Conservation (phyloP, 2,888 invertebrate genomes). For the Ochropleura leucogaster region DNA sequence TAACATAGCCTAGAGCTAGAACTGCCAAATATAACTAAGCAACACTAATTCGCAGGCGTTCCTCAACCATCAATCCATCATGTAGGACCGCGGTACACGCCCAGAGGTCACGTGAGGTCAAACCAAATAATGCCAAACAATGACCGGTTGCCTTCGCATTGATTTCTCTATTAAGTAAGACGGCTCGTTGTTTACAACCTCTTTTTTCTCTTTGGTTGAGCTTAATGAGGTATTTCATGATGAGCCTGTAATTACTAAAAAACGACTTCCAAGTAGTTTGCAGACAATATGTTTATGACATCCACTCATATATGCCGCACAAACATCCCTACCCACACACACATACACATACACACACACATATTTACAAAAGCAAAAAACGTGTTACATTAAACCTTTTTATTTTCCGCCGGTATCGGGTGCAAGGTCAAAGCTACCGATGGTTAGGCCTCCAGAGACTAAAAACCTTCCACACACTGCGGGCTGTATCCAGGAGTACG, state of each 20-base stretch:
- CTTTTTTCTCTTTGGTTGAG: background rate
- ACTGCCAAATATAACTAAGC: background rate
- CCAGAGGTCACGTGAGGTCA: conserved; percentile 41
- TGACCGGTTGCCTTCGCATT: conserved; percentile 41
- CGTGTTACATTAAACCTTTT: too few species aligned
- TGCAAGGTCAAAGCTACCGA: too few species aligned
- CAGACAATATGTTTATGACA: too few species aligned
- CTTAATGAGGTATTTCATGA: conserved; percentile 7
- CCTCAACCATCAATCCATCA: conserved; percentile 36
- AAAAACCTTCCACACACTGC: too few species aligned
- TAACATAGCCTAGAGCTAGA: conserved; percentile 31
- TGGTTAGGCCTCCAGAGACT: too few species aligned
- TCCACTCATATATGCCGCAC: too few species aligned
- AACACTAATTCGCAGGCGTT: conserved; percentile 2
- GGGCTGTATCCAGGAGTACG: too few species aligned
- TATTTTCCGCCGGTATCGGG: too few species aligned
- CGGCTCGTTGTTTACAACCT: conserved; percentile 1
- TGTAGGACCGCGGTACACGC: background rate
- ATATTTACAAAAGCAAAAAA: too few species aligned
- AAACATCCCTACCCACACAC: too few species aligned
- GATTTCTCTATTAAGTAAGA: conserved; percentile 52
- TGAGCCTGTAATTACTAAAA: background rate
- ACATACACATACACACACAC: too few species aligned
- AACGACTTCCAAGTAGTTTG: background rate
- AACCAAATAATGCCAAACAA: conserved; percentile 28